A percentile compares a stretch with the other conserved stretches of the same genome.
Conservation (phyloP, 2,797 vertebrate species). For the Limosa lapponica region DNA sequence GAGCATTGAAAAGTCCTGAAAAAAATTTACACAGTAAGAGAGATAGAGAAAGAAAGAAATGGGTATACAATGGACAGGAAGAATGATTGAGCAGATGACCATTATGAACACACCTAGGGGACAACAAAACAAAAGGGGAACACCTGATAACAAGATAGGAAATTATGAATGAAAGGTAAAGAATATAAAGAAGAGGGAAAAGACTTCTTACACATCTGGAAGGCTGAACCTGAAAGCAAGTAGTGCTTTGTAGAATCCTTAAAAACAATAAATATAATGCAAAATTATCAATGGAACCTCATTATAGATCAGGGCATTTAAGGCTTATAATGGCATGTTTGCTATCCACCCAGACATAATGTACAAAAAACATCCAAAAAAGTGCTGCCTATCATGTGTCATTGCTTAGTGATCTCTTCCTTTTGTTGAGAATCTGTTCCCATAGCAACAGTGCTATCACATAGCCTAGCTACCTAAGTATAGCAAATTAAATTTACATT, state of each 20-base stretch:
- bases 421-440: conserved; percentile 22
- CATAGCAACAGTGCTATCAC: conserved; percentile 13
- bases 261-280: background rate
- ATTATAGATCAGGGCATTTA: background rate
- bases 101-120: background rate
- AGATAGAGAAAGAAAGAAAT: background rate
- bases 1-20: background rate
- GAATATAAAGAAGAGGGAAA: background rate
- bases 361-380: background rate
- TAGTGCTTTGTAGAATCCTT: background rate
- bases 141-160: background rate
- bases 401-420: background rate
- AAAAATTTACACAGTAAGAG: background rate
- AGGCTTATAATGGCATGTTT: background rate
- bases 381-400: background rate
- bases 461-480: background rate
- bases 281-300: background rate
- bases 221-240: background rate
- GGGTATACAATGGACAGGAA: background rate
- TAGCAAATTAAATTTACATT: background rate
- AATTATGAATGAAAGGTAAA: background rate
- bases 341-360: background rate
- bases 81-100: background rate
- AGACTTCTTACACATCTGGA: background rate
- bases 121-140: background rate